Evolutionary conservation across 2,113 vertebrate species (phyloP).

Genomic region (Larimichthys polyactis): DNA sequence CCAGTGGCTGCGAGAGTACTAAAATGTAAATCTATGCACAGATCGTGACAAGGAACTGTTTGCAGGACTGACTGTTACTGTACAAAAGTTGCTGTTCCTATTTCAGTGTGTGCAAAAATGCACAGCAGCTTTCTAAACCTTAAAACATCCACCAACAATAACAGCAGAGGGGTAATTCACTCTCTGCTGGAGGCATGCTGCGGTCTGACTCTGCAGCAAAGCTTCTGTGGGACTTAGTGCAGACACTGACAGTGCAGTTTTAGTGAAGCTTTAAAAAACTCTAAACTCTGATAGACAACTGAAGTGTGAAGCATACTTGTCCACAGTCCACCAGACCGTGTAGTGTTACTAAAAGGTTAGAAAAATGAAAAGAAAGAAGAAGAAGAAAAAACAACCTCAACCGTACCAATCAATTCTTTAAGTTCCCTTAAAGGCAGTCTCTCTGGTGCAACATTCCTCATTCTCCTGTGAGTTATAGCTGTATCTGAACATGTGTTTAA

Average conservation of each 20-base stretch:
- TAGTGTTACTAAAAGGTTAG: neutral
- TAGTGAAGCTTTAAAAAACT: conserved; percentile 19
- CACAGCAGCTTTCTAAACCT: conserved; percentile 43
- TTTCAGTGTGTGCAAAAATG: conserved; percentile 38
- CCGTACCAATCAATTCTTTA: neutral
- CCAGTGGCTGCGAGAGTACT: conserved; percentile 24
- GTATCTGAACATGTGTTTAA: neutral
- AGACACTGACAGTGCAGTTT: conserved; percentile 24
- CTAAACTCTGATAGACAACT: neutral
- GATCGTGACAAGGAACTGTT: conserved; percentile 2
- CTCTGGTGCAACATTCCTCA: neutral
- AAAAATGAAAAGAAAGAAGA: neutral
- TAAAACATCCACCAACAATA: conserved; percentile 32
- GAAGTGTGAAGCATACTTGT: neutral
- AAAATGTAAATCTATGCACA: conserved; percentile 20
- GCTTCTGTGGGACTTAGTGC: conserved; percentile 13
- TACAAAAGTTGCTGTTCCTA: conserved; percentile 19
- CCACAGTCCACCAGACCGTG: neutral
- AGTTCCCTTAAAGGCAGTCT: neutral
- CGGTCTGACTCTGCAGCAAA: conserved; percentile 36
- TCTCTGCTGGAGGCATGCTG: conserved; percentile 36
- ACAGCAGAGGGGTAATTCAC: conserved; percentile 47
- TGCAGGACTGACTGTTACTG: conserved; percentile 1
- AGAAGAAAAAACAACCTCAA: neutral
- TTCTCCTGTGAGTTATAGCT: neutral